Base-by-base conservation (phyloP, 2,888 invertebrate genomes). In the Smittia sp. region DNA sequence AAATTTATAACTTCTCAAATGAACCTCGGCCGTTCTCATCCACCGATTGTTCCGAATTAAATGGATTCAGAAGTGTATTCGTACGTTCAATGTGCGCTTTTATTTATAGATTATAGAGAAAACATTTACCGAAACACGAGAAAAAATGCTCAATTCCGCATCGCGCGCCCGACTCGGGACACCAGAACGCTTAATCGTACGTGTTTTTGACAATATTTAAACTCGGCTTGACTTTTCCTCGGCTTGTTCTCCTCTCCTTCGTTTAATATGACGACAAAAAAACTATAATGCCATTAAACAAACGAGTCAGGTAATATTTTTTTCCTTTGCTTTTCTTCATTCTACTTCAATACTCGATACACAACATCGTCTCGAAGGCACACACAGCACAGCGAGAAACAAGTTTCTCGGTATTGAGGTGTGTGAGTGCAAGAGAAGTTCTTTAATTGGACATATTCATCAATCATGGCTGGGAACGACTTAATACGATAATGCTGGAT, bases 281-380 rank as follows among this genome's bases (percentile, higher is more conserved):
- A 39, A 38, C 32, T 38, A 62, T 54, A 58, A 72, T 72, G 72
- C 62, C 62, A 72, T 72, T 72, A 72, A 72, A 72, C 72, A 72
- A 72, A 72, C 72, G 72, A 72, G 72, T 72, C 72, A 72, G 72
- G 72, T 72, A 72, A 72, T 72, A 38, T 62, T 72, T 62, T 72
- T 58, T 72, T 72, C 58, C 32, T 20, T 22, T n/a, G 15, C 6
- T n/a, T 54, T 27, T 39, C 41, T 69, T 72, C 72, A 54, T 54
- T 62, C 54, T 72, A 27, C 20, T 38, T 38, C 52, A 24, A 20
- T 20, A 24, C 18, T 68, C 15, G 24, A 41, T 32, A 68, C 68
- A 68, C 68, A 58, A 58, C 58, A 58, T 7, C 58, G 58, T 58
- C 58, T 58, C 22, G 20, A 58, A 58, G 27, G 20, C 41, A 38